Percentiles rank a stretch among this genome's conserved stretches.
Conservation (phyloP, 1,140 invertebrate genomes). For the Pantala flavescens region DNA sequence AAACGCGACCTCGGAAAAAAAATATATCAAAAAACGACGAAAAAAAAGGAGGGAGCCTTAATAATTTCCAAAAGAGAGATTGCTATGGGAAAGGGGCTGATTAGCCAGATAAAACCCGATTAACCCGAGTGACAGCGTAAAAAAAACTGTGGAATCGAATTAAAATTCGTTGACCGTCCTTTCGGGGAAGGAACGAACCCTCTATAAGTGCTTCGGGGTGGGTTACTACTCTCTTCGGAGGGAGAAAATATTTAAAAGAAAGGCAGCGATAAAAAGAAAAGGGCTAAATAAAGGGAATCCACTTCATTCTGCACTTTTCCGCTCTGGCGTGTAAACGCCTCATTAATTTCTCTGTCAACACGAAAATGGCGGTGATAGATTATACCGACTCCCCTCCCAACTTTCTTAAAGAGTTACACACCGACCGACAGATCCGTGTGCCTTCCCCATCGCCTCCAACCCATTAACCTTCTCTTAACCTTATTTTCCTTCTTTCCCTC, state of each 20-base stretch:
- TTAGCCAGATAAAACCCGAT: background rate
- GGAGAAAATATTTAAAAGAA: background rate
- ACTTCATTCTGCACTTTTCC: constrained; percentile 14
- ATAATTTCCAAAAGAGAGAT: constrained; percentile 8
- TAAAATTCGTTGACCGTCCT: constrained; percentile 4
- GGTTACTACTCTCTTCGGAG: background rate
- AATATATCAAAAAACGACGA: background rate
- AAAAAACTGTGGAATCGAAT: background rate
- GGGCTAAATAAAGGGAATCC: background rate
- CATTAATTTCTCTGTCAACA: constrained; percentile 17
- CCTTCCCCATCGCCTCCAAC: background rate
- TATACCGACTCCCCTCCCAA: background rate
- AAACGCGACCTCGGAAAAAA: background rate
- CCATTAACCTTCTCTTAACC: background rate
- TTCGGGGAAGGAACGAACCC: background rate
- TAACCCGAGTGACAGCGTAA: background rate
- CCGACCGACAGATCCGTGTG: background rate
- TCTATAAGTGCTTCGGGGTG: background rate
- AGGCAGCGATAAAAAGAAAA: background rate
- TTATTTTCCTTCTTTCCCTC: background rate
- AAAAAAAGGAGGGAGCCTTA: background rate
- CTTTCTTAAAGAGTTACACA: background rate
- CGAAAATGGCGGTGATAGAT: constrained; percentile 16
- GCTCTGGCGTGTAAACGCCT: constrained; percentile 15
- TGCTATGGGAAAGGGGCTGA: background rate